phyloP scores from a whole-genome alignment of 2,888 invertebrate genomes.

The Atethmia centrago region DNA sequence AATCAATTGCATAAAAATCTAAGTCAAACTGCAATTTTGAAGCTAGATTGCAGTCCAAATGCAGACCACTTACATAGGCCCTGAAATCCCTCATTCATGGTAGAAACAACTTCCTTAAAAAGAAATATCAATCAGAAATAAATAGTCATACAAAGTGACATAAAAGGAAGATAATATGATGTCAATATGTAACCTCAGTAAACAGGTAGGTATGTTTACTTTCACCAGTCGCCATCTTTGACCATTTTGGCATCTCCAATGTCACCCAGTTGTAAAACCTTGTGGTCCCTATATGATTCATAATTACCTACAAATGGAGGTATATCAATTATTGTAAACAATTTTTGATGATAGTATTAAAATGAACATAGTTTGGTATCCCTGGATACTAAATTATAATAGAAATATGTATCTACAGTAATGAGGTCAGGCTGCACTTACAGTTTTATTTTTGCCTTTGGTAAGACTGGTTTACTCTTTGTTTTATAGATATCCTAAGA shows the following conservation, averaged over 20 bases:
- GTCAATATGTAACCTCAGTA: constrained; percentile 43
- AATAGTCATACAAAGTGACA: constrained; percentile 20
- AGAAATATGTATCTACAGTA: not conserved
- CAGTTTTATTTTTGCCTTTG: not conserved
- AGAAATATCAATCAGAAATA: constrained; percentile 26
- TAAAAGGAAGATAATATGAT: constrained; percentile 47
- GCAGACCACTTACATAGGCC: not conserved
- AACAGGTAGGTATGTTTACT: constrained; percentile 45
- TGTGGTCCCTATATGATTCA: constrained; percentile 68
- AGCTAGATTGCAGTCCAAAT: not conserved
- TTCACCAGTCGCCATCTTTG: constrained; percentile 60
- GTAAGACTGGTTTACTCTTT: not conserved
- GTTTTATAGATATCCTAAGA: not conserved
- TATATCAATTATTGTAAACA: constrained; percentile 35
- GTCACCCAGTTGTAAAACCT: constrained; percentile 67
- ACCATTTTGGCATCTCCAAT: constrained; percentile 70
- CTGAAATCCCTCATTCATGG: not conserved
- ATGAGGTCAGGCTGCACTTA: not conserved
- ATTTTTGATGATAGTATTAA: constrained; percentile 37
- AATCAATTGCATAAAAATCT: not conserved
- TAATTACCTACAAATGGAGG: constrained; percentile 32
- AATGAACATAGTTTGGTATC: not conserved
- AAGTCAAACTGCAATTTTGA: not conserved
- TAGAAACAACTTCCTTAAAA: constrained; percentile 19
- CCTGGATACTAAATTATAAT: not conserved